phyloP scores from a whole-genome alignment of 2,888 invertebrate genomes.

The Drosophila gaucha region DNA sequence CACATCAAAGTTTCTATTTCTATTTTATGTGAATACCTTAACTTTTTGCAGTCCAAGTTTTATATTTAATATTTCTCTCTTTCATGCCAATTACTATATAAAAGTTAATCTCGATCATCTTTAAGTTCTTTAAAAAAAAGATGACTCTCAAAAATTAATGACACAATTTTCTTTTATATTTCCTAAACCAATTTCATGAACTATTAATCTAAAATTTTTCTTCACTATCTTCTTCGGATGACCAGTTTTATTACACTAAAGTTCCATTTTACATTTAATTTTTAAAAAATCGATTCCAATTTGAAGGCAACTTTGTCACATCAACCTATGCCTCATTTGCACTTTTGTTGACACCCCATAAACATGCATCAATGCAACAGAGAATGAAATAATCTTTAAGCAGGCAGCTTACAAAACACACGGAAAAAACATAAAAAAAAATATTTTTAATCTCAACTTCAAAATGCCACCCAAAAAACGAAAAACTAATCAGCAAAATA shows the following conservation, averaged over 20 bases:
- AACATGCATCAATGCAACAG: slow-evolving; percentile 10
- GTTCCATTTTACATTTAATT: slow-evolving; percentile 4
- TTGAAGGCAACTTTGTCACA: slow-evolving; percentile 36
- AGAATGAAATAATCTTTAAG: slow-evolving; percentile 9
- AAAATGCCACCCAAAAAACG: slow-evolving; percentile 68
- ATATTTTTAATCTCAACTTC: slow-evolving; percentile 17
- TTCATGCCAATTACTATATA: too few species aligned
- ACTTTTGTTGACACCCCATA: slow-evolving; percentile 19
- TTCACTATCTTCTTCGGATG: neutral
- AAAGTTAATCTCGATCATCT: too few species aligned
- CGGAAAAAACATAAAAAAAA: slow-evolving; percentile 28
- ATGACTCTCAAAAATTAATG: neutral
- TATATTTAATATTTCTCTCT: neutral
- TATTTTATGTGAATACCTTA: neutral
- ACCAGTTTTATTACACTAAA: neutral
- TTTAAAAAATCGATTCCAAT: slow-evolving; percentile 13
- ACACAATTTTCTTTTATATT: neutral
- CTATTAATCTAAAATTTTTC: neutral
- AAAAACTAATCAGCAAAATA: slow-evolving; percentile 29
- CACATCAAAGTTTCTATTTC: neutral
- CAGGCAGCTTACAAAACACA: slow-evolving; percentile 59
- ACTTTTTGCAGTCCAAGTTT: neutral
- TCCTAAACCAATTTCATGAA: neutral
- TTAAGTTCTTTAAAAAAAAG: too few species aligned
- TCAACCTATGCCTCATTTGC: slow-evolving; percentile 47